Conservation (phyloP, 2,888 invertebrate genomes). For the Orchesella flavescens region DNA sequence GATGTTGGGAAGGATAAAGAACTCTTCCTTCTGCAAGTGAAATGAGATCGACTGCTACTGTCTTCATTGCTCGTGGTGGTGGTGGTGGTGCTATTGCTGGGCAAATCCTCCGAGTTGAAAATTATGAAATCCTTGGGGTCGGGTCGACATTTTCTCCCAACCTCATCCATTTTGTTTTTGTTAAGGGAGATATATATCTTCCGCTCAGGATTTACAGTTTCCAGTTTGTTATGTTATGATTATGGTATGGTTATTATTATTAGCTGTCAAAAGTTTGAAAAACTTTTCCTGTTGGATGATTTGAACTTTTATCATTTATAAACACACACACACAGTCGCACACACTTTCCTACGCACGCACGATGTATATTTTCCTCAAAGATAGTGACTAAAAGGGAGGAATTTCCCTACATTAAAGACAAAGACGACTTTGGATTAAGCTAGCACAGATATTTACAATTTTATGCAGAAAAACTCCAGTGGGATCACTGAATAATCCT, state of each 20-base stretch:
- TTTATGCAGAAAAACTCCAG: no score
- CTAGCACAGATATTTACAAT: no score
- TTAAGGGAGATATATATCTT: not conserved
- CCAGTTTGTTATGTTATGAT: constrained; percentile 8
- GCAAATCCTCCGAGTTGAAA: constrained; percentile 26
- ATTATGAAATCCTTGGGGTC: constrained; percentile 55
- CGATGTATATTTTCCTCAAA: no score
- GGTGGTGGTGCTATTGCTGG: not conserved
- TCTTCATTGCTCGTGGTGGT: constrained; percentile 23
- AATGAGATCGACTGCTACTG: constrained; percentile 52
- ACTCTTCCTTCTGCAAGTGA: constrained; percentile 40
- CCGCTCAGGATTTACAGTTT: constrained; percentile 20
- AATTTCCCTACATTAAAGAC: no score
- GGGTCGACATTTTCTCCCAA: constrained; percentile 34
- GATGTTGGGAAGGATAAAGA: constrained; percentile 46
- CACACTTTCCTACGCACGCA: no score
- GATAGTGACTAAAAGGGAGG: no score
- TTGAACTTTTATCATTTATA: constrained; percentile 18
- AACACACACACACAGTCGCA: not conserved
- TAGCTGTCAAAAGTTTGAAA: constrained; percentile 35
- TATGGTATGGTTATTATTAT: not conserved
- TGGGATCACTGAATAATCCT: no score
- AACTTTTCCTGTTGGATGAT: not conserved
- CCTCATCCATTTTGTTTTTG: constrained; percentile 50
- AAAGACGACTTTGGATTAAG: no score